These are phyloP conservation scores for Troides aeacus DNA, from an alignment of 2,888 invertebrate genomes.

Conservation along the genomic window DNA sequence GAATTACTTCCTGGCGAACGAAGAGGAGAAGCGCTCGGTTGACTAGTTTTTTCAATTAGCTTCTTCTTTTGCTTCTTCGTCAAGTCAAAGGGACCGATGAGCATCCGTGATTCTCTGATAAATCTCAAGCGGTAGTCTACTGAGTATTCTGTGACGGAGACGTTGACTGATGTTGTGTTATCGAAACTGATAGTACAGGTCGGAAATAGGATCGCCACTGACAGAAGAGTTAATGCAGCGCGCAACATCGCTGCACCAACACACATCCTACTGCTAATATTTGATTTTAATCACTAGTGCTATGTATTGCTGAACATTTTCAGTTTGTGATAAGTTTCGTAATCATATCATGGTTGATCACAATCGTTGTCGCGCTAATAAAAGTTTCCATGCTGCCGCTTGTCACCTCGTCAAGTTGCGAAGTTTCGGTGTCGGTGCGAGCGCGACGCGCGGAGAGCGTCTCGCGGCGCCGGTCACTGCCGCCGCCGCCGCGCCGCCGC, in stretches of 20 bases:
- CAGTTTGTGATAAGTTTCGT: not conserved
- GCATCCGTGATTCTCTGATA: conserved; percentile 13
- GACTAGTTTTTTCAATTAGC: not conserved
- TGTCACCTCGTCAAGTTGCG: not conserved
- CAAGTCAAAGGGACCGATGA: conserved; percentile 25
- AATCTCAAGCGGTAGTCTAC: conserved; percentile 2
- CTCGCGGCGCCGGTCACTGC: conserved; percentile 3
- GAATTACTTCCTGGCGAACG: not conserved
- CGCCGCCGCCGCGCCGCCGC: conserved; percentile 4
- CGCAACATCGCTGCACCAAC: conserved; percentile 5
- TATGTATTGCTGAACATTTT: not conserved
- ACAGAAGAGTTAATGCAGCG: not conserved
- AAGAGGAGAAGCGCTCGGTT: conserved; percentile 21
- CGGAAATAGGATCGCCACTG: not conserved
- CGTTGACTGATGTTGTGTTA: not conserved
- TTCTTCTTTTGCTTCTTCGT: conserved; percentile 15
- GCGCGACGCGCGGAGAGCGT: conserved; percentile 3
- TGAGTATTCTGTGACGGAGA: conserved; percentile 3
- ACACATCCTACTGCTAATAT: not conserved
- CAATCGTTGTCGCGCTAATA: too few relatives aligned
- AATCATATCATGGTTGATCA: not conserved
- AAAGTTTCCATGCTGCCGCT: not conserved
- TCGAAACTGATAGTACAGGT: not conserved
- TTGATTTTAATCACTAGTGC: not conserved
- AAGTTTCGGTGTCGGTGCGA: not conserved